Evolutionary conservation across 2,797 vertebrate genomes (phyloP).

Genomic region (Platalea minor): DNA sequence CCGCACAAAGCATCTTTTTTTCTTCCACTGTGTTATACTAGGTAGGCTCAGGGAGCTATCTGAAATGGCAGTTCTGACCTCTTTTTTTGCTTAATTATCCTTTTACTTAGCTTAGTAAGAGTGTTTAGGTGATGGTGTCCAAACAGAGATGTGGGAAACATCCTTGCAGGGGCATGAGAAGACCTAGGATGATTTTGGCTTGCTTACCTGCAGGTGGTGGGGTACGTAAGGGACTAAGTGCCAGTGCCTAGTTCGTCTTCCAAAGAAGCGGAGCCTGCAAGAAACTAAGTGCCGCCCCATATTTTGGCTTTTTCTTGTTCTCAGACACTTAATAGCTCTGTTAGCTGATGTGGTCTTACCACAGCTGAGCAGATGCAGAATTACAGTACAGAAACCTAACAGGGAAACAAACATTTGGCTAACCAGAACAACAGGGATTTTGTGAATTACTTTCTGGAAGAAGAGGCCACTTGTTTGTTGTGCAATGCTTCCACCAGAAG

Average conservation of each 20-base stretch:
- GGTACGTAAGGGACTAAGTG: background rate
- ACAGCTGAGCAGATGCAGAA: background rate
- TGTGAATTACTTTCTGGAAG: background rate
- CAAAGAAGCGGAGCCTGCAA: background rate
- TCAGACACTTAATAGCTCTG: background rate
- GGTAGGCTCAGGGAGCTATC: background rate
- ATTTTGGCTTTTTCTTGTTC: background rate
- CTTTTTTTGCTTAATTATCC: background rate
- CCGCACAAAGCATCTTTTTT: background rate
- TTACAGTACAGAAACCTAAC: background rate
- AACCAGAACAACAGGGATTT: background rate
- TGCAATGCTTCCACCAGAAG: background rate
- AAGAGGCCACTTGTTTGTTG: background rate
- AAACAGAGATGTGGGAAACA: background rate
- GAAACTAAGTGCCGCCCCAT: background rate
- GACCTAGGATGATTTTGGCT: background rate
- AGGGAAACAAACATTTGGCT: background rate
- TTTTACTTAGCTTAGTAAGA: background rate
- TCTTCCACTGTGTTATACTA: background rate
- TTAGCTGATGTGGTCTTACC: background rate
- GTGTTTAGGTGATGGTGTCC: background rate
- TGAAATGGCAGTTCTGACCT: background rate
- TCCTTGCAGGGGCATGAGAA: background rate
- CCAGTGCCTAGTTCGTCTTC: background rate
- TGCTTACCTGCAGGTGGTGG: background rate